These are phyloP conservation scores for Willowsia nigromaculata DNA, from an alignment of 2,888 invertebrate species.

Conservation along the genomic window DNA sequence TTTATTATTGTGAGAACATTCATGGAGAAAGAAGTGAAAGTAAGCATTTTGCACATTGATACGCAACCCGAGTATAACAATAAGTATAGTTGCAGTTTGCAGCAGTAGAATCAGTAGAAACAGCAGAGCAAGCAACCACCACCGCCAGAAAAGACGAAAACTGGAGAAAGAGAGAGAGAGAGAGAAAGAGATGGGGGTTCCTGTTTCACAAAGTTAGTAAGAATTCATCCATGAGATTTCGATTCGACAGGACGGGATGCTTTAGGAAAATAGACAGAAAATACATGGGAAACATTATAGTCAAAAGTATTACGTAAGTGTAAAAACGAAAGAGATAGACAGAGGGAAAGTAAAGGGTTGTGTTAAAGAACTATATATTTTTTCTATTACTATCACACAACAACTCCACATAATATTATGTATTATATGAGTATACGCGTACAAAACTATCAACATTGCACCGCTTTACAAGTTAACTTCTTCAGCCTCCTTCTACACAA, in stretches of 20 bases:
- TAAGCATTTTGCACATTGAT: slow-evolving; percentile 43
- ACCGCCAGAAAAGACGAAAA: slow-evolving; percentile 5
- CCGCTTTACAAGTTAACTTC: slow-evolving; percentile 8
- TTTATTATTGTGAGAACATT: slow-evolving; percentile 51
- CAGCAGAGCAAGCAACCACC: slow-evolving; percentile 4
- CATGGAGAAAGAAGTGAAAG: slow-evolving; percentile 41
- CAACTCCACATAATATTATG: too few species aligned
- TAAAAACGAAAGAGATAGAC: slow-evolving; percentile 21
- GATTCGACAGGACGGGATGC: slow-evolving; percentile 66
- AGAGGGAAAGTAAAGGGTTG: background rate
- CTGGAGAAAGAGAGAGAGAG: background rate
- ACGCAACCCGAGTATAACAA: slow-evolving; percentile 8
- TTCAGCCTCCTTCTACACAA: background rate
- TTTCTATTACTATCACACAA: slow-evolving; percentile 10
- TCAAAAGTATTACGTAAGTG: slow-evolving; percentile 50
- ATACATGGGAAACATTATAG: slow-evolving; percentile 60
- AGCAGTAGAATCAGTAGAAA: background rate
- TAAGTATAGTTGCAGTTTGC: slow-evolving; percentile 12
- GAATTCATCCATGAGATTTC: slow-evolving; percentile 69
- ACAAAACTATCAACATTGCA: background rate
- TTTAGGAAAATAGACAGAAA: slow-evolving; percentile 61
- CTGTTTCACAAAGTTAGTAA: slow-evolving; percentile 59
- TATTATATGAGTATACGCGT: background rate
- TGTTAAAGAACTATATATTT: background rate
- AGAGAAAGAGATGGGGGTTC: slow-evolving; percentile 30